These are phyloP conservation scores for Cacajao melanocephalus DNA, from an alignment of 2,797 vertebrate genomes.

Conservation along the genomic window DNA sequence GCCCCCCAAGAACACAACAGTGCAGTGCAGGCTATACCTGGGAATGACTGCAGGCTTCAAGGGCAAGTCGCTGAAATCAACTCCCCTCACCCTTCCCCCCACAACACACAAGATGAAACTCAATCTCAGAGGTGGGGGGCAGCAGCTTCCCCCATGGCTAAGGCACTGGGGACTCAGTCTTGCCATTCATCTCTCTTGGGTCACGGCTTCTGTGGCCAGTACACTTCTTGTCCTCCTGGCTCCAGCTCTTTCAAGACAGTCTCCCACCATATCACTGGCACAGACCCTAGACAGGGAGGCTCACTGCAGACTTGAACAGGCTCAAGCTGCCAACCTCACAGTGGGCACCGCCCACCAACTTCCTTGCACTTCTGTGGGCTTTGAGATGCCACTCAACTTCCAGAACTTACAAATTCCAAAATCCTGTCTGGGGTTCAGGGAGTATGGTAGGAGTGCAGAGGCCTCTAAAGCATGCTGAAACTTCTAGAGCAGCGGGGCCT, in stretches of 20 bases:
- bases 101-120: background rate
- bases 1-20: background rate
- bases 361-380: background rate
- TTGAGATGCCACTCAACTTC: background rate
- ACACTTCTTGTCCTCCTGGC: too few species aligned
- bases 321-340: background rate
- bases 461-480: background rate
- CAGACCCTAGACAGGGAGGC: background rate
- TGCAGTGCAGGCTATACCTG: too few species aligned
- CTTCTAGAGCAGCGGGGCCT: background rate
- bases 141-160: too few species aligned
- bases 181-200: background rate
- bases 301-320: background rate
- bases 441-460: background rate
- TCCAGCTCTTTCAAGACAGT: too few species aligned
- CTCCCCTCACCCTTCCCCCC: background rate
- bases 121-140: background rate
- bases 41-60: background rate
- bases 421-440: background rate
- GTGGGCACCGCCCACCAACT: background rate
- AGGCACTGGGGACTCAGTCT: background rate
- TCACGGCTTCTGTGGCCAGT: background rate
- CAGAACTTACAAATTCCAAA: background rate
- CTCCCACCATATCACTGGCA: background rate
- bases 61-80: background rate